phyloP scores from a whole-genome alignment of 1,140 invertebrate genomes.

The Achroia grisella region DNA sequence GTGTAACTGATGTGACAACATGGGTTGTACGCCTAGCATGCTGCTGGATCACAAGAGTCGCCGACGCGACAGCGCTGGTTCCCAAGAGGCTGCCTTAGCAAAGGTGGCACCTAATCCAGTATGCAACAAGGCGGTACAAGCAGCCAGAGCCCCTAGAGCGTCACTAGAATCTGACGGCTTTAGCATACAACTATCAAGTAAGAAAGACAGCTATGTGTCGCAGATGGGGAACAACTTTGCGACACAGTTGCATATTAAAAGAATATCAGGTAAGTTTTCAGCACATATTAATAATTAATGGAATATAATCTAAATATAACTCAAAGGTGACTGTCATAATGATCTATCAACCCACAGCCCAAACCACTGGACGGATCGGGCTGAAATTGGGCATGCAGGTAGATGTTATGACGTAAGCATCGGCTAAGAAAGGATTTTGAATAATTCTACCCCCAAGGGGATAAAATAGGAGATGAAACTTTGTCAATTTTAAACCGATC shows the following conservation, averaged over 20 bases:
- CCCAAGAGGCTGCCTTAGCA: slow-evolving; percentile 54
- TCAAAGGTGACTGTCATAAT: too few species aligned
- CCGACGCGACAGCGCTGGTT: slow-evolving; percentile 62
- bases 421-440: too few species aligned
- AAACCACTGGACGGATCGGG: too few species aligned
- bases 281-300: too few species aligned
- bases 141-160: slow-evolving; percentile 53
- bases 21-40: slow-evolving; percentile 73
- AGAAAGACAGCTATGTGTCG: slow-evolving; percentile 68
- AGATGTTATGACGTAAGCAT: too few species aligned
- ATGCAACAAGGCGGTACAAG: slow-evolving; percentile 58
- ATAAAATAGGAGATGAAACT: too few species aligned
- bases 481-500: too few species aligned
- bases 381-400: too few species aligned
- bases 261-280: slow-evolving; percentile 66
- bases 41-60: slow-evolving; percentile 68
- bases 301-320: too few species aligned
- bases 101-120: slow-evolving; percentile 54
- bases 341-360: too few species aligned
- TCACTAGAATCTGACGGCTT: slow-evolving; percentile 65
- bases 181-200: slow-evolving; percentile 62
- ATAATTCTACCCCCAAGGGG: too few species aligned
- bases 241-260: slow-evolving; percentile 69
- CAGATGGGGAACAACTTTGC: slow-evolving; percentile 72
- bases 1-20: slow-evolving; percentile 55